Base-by-base conservation (phyloP, 2,888 invertebrate species). In the Micropterix aruncella region DNA sequence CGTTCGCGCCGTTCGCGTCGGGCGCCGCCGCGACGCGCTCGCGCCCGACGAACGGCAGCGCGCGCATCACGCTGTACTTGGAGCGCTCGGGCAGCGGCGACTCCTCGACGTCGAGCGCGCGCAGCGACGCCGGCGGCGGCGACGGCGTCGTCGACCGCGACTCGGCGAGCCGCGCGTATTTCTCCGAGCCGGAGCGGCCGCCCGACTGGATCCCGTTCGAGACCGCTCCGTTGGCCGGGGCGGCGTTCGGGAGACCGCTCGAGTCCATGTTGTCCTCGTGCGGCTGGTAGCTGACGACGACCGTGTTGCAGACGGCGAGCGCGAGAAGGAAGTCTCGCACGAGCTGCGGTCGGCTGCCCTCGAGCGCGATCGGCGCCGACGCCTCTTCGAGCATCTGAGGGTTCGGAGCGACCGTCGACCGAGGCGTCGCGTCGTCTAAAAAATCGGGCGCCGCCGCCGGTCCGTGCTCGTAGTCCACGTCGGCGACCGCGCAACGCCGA, bases 301-400 rank as follows among this genome's bases (percentile, higher is more conserved):
- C 96, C 0, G 96, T 96, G 67, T 97, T 97, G 65, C 97, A 97
- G 47, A 95, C 78, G 14, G 96, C 88, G 62, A 97, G 70, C 17
- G 93, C 79, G 47, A 95, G 62, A 50, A 97, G 80, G 65, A 97
- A 96, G 60, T 92, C 92, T 54, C 85, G 83, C 19, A 90, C 77
- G 57, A 82, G 73, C 53, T 83, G 82, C 3, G 81, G 76, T 54
- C 88, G 82, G 43, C 66, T 63, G 52, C 62, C 65, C 54, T 58
- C 74, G 56, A 59, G 66, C 17, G 45, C 19, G 12, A 49, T 45
- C 46, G 55, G 57, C 40, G 59, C 73, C 37, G 49, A 60, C 53
- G 69, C 43, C 48, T 69, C 68, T 47, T 70, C 68, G 2, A 68
- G 53, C 55, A 71, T 46, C 44, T 68, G 57, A 42, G 62, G 56